Evolutionary conservation across 2,888 invertebrate species (phyloP).

Genomic region (Bugulina stolonifera): DNA sequence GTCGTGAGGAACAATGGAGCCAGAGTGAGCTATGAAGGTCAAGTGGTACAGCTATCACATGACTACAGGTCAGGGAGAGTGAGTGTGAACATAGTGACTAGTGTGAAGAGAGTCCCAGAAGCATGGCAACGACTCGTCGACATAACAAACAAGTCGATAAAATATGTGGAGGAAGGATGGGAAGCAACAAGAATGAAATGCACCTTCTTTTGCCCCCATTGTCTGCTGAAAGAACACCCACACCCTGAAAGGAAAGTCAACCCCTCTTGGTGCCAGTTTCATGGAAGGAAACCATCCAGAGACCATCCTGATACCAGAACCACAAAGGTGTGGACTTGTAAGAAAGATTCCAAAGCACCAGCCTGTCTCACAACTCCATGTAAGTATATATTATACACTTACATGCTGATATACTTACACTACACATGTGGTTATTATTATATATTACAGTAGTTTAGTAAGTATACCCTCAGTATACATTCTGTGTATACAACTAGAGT

Average conservation of each 20-base stretch:
- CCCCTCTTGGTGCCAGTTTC: background rate
- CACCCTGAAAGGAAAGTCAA: background rate
- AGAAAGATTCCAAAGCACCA: background rate
- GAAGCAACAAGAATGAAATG: background rate
- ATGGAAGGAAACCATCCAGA: background rate
- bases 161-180: background rate
- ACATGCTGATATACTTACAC: no score
- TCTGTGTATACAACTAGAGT: no score
- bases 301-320: no score
- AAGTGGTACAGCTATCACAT: background rate
- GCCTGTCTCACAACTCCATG: background rate
- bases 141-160: background rate
- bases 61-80: background rate
- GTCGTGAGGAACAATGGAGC: background rate
- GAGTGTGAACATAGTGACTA: background rate
- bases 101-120: background rate
- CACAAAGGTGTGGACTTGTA: background rate
- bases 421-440: no score
- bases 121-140: background rate
- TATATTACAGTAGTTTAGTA: no score
- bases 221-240: background rate
- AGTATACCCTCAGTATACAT: no score
- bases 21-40: background rate
- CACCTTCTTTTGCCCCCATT: background rate
- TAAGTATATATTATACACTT: background rate